A percentile compares a stretch with the other conserved stretches of the same genome.
Evolutionary conservation across 2,113 vertebrate genomes (phyloP).

Genomic region (Poeciliopsis retropinna): DNA sequence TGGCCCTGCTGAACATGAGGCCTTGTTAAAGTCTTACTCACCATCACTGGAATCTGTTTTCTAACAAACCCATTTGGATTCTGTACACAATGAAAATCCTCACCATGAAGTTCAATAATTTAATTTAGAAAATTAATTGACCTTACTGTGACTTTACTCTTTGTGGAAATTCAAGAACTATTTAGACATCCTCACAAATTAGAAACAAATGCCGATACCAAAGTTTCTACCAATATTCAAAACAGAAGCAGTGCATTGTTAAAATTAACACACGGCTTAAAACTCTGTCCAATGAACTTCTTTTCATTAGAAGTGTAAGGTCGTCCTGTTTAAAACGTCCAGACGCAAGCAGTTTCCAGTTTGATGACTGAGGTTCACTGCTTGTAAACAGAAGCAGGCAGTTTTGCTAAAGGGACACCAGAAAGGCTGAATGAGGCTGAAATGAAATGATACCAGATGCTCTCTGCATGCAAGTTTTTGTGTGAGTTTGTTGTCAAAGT

Average conservation of each 20-base stretch:
- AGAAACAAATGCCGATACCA: neutral
- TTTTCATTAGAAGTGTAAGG: neutral
- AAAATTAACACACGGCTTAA: neutral
- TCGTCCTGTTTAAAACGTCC: neutral
- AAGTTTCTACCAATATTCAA: too few species aligned
- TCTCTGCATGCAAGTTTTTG: constrained; percentile 14
- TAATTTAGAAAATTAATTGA: neutral
- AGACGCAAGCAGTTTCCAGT: neutral
- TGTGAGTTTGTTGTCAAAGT: constrained; percentile 30
- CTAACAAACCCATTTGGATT: neutral
- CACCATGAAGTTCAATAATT: neutral
- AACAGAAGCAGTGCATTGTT: neutral
- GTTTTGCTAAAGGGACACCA: constrained; percentile 5
- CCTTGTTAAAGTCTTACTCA: neutral
- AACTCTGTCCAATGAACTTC: too few species aligned
- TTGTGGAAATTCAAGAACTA: neutral
- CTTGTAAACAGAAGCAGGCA: neutral
- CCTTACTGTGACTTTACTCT: neutral
- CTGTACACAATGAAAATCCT: neutral
- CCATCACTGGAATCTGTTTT: neutral
- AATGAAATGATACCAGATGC: constrained; percentile 45
- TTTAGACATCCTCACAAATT: neutral
- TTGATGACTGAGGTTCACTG: neutral
- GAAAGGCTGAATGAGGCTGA: neutral
- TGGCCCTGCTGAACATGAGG: neutral